A percentile compares a stretch with the other conserved stretches of the same genome.
These are phyloP conservation scores for Neocloeon triangulifer DNA, from an alignment of 1,140 invertebrate genomes.

Conservation along the genomic window DNA sequence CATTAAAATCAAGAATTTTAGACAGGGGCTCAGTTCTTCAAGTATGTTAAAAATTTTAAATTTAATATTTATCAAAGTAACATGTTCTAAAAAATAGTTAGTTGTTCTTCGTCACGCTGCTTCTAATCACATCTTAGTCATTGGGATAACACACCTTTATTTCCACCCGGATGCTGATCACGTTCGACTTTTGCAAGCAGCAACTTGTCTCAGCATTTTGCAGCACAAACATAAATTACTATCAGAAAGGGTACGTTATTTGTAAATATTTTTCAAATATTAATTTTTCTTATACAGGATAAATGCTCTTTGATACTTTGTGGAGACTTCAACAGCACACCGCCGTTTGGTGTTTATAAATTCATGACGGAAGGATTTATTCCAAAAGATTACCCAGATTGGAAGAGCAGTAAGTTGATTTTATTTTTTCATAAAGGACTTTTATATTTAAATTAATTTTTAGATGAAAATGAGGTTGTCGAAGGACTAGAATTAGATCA, in stretches of 20 bases:
- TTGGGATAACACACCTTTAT: constrained; percentile 81
- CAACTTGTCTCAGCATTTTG: constrained; percentile 15
- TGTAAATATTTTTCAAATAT: no score
- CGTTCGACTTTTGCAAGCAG: constrained; percentile 46
- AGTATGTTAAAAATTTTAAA: no score
- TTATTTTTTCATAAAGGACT: constrained; percentile 2
- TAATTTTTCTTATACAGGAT: constrained; percentile 14
- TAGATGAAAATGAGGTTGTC: no score
- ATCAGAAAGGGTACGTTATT: no score
- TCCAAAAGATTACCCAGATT: constrained; percentile 37
- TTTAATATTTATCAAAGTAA: no score
- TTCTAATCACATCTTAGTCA: no score
- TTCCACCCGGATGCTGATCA: constrained; percentile 76
- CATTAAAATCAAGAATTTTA: constrained; percentile 14
- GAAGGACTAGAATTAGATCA: constrained; percentile 32
- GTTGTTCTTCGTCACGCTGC: no score
- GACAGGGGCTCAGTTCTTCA: constrained; percentile 17
- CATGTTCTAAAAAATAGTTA: no score
- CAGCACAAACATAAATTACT: constrained; percentile 9
- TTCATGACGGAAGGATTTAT: constrained; percentile 41
- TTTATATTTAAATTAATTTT: not conserved
- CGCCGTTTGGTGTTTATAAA: constrained; percentile 54
- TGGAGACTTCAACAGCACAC: constrained; percentile 72
- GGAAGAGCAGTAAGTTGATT: constrained; percentile 45
- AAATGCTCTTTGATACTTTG: constrained; percentile 42